These are phyloP conservation scores for Amazona ochrocephala DNA, from an alignment of 2,797 vertebrate genomes.

Conservation along the genomic window DNA sequence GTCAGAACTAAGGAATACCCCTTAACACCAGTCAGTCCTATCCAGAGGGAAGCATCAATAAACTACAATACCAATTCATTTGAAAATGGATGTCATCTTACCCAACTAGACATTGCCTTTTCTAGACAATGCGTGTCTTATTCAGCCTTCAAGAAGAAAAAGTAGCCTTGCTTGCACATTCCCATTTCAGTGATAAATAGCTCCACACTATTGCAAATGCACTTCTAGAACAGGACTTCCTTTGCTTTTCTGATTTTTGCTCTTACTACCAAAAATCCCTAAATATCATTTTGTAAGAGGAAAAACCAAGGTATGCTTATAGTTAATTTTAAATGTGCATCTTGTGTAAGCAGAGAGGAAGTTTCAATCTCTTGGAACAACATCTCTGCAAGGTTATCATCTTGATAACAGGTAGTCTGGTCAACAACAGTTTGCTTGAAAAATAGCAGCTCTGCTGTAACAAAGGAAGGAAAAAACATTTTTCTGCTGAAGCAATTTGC, in stretches of 20 bases:
- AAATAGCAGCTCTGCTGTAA: conserved; percentile 51
- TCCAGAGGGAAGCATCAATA: neutral
- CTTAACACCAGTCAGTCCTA: neutral
- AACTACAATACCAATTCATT: neutral
- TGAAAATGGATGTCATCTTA: neutral
- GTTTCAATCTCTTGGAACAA: neutral
- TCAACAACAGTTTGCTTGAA: conserved; percentile 10
- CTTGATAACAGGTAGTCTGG: conserved; percentile 30
- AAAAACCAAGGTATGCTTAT: neutral
- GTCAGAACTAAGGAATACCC: neutral
- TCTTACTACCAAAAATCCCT: neutral
- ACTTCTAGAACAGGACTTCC: neutral
- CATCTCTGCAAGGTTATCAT: neutral
- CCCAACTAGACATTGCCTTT: neutral
- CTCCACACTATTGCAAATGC: neutral
- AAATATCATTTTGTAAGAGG: neutral
- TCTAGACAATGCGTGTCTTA: neutral
- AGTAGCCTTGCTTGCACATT: neutral
- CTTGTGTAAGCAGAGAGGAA: neutral
- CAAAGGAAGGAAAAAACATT: conserved; percentile 52
- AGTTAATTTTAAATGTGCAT: neutral
- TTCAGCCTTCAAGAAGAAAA: neutral
- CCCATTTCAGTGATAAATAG: neutral
- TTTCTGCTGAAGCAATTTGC: conserved; percentile 65
- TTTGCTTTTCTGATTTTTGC: neutral